phyloP scores from a whole-genome alignment of 2,797 vertebrate species.

The Clarias pachynema region DNA sequence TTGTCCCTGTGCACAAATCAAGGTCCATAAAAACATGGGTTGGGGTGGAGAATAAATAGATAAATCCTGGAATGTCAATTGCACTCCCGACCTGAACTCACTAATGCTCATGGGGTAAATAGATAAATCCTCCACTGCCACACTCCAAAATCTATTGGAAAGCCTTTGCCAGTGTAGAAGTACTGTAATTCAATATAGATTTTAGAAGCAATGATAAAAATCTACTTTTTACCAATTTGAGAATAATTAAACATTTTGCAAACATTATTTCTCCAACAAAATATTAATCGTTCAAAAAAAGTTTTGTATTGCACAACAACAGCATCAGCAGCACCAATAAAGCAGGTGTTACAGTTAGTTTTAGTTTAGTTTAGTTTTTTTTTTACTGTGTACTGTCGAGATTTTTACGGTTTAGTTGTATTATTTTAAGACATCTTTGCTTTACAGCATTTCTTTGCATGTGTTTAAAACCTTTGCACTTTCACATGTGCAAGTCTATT shows the following conservation, averaged over 20 bases:
- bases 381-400: background rate
- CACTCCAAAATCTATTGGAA: background rate
- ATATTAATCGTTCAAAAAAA: too few species aligned
- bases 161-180: background rate
- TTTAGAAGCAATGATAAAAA: background rate
- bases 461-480: background rate
- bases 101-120: background rate
- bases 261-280: too few species aligned
- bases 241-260: background rate
- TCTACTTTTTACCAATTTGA: background rate
- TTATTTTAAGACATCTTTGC: background rate
- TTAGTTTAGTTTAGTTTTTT: background rate
- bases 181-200: background rate
- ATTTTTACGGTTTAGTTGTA: background rate
- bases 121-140: background rate
- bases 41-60: background rate
- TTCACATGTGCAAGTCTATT: background rate
- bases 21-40: background rate
- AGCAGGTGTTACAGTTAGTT: too few species aligned
- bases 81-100: background rate
- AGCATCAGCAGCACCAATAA: too few species aligned
- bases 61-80: background rate
- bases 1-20: background rate
- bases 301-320: too few species aligned
- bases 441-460: background rate